These are phyloP conservation scores for Lasaia peninsularis DNA, from an alignment of 1,140 invertebrate genomes.

Conservation along the genomic window DNA sequence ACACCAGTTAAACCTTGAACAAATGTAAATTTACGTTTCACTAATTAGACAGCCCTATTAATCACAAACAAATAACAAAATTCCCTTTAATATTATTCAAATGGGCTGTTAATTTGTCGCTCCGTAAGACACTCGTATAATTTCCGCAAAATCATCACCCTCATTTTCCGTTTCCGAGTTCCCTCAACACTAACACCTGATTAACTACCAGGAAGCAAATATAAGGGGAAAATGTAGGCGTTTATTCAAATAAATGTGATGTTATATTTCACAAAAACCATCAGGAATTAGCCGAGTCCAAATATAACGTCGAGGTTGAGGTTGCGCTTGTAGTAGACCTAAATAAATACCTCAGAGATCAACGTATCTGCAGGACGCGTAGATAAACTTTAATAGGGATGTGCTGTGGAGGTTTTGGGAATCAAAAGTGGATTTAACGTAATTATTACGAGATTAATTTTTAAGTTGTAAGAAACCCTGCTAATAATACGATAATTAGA, in stretches of 20 bases:
- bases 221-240: not conserved
- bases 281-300: conserved; percentile 6
- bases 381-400: conserved; percentile 3
- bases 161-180: conserved; percentile 5
- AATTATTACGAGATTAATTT: too few relatives aligned
- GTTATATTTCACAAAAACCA: conserved; percentile 10
- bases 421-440: not conserved
- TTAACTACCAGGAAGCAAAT: not conserved
- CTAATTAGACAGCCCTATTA: too few relatives aligned
- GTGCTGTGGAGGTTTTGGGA: not conserved
- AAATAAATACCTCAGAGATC: conserved; percentile 12
- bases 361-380: not conserved
- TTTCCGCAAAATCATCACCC: not conserved
- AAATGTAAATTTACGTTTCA: too few relatives aligned
- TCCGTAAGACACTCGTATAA: not conserved
- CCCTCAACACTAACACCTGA: not conserved
- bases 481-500: too few relatives aligned
- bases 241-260: conserved; percentile 6
- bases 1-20: too few relatives aligned
- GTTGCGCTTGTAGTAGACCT: conserved; percentile 8
- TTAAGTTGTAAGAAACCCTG: too few relatives aligned
- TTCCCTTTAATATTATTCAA: not conserved
- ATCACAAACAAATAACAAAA: too few relatives aligned
- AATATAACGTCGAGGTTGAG: conserved; percentile 1
- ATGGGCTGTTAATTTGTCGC: not conserved